Percentiles rank a stretch among this genome's conserved stretches.
phyloP scores from a whole-genome alignment of 2,113 vertebrate species.

The Dendropsophus ebraccatus region DNA sequence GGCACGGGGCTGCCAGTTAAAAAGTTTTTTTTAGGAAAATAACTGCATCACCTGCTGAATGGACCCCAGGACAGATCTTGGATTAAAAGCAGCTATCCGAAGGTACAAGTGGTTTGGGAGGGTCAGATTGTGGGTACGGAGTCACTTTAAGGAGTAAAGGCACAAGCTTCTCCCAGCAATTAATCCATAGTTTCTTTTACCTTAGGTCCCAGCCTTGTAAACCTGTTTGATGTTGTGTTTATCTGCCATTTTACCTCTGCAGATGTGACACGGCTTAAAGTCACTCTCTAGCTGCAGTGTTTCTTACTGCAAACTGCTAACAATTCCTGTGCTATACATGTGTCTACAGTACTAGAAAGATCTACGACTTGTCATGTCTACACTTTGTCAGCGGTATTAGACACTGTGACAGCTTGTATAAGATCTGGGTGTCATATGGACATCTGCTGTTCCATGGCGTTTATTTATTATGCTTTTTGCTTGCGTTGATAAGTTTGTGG shows the following conservation, averaged over 20 bases:
- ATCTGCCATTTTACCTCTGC: not conserved
- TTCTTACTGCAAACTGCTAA: not conserved
- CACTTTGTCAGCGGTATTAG: slow-evolving; percentile 32
- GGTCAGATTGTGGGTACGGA: too few species aligned
- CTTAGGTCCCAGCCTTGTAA: not conserved
- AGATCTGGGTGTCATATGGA: slow-evolving; percentile 37
- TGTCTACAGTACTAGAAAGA: not conserved
- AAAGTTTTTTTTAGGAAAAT: too few species aligned
- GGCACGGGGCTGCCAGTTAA: too few species aligned
- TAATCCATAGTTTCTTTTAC: not conserved
- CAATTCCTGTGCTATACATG: not conserved
- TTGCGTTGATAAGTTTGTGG: slow-evolving; percentile 16
- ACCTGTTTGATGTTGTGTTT: not conserved
- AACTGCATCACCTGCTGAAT: too few species aligned
- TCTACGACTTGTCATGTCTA: slow-evolving; percentile 24
- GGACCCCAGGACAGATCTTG: too few species aligned
- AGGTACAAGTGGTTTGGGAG: too few species aligned
- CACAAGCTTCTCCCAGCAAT: not conserved
- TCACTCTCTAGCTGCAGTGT: not conserved
- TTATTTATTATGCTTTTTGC: slow-evolving; percentile 12
- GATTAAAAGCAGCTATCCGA: too few species aligned
- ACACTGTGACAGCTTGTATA: slow-evolving; percentile 10
- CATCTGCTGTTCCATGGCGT: slow-evolving; percentile 22
- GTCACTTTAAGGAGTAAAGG: too few species aligned
- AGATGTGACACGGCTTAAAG: not conserved